These are phyloP conservation scores for Mercenaria mercenaria DNA, from an alignment of 1,140 invertebrate species.

Conservation along the genomic window DNA sequence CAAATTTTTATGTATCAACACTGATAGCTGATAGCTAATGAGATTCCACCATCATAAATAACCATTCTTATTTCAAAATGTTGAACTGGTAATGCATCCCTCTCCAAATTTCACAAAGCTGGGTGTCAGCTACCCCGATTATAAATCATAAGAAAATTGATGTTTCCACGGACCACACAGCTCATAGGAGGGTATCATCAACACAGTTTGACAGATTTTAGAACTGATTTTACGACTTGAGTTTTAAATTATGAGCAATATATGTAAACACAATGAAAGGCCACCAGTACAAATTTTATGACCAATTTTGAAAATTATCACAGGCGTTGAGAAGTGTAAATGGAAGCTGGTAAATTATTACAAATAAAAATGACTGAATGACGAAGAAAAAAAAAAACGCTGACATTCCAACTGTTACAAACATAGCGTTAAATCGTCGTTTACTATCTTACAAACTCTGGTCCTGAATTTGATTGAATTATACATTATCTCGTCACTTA, in stretches of 20 bases:
- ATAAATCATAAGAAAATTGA: conserved; percentile 43
- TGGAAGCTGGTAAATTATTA: not conserved
- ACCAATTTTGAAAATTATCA: conserved; percentile 45
- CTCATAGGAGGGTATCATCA: not conserved
- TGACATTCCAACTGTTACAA: not conserved
- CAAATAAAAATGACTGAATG: not conserved
- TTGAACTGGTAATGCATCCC: not conserved
- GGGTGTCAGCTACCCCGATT: not conserved
- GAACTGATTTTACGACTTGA: conserved; percentile 29
- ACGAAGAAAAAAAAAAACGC: not conserved
- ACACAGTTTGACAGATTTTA: conserved; percentile 49
- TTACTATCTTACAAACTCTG: too few species aligned
- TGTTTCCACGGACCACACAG: conserved; percentile 27
- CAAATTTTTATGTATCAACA: conserved; percentile 24
- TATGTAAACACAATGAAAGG: conserved; percentile 26
- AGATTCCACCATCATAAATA: conserved; percentile 44
- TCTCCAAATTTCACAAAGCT: not conserved
- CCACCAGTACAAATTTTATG: conserved; percentile 38
- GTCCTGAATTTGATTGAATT: too few species aligned
- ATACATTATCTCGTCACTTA: too few species aligned
- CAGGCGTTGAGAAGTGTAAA: conserved; percentile 1
- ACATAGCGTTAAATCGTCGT: too few species aligned
- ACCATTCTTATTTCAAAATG: conserved; percentile 21
- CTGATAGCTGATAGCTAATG: conserved; percentile 8
- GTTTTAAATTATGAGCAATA: conserved; percentile 47